phyloP scores from a whole-genome alignment of 2,888 invertebrate species.

The Bedellia somnulentella region DNA sequence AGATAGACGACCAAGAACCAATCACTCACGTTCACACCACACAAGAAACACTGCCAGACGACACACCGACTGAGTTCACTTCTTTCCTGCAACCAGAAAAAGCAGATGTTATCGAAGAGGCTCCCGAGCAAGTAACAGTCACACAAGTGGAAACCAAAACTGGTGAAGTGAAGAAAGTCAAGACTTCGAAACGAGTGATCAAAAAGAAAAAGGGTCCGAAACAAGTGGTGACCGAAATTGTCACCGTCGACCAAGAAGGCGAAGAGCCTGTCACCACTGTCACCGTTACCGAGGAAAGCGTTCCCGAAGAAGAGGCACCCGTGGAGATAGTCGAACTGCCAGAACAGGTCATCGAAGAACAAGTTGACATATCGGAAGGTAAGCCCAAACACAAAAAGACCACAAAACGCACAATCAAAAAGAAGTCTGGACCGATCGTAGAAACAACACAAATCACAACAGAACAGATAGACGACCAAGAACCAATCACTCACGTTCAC shows the following conservation, averaged over 20 bases:
- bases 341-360: conserved; percentile 12
- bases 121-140: conserved; percentile 12
- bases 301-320: conserved; percentile 13
- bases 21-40: conserved; percentile 25
- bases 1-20: conserved; percentile 39
- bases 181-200: conserved; percentile 10
- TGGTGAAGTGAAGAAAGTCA: conserved; percentile 17
- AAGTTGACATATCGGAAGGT: conserved; percentile 9
- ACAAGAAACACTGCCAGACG: conserved; percentile 21
- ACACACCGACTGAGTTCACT: conserved; percentile 13
- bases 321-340: conserved; percentile 18
- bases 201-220: conserved; percentile 23
- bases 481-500: conserved; percentile 29
- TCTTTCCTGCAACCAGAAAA: conserved; percentile 10
- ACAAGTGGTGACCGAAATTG: conserved; percentile 30
- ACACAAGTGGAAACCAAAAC: conserved; percentile 15
- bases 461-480: conserved; percentile 34
- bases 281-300: conserved; percentile 4
- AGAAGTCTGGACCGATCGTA: conserved; percentile 24
- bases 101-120: conserved; percentile 17
- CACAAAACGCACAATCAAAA: conserved; percentile 17
- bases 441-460: conserved; percentile 33
- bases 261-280: conserved; percentile 4
- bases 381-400: conserved; percentile 18
- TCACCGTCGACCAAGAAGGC: conserved; percentile 19